phyloP scores from a whole-genome alignment of 2,113 vertebrate genomes.

The Aramus guarauna region DNA sequence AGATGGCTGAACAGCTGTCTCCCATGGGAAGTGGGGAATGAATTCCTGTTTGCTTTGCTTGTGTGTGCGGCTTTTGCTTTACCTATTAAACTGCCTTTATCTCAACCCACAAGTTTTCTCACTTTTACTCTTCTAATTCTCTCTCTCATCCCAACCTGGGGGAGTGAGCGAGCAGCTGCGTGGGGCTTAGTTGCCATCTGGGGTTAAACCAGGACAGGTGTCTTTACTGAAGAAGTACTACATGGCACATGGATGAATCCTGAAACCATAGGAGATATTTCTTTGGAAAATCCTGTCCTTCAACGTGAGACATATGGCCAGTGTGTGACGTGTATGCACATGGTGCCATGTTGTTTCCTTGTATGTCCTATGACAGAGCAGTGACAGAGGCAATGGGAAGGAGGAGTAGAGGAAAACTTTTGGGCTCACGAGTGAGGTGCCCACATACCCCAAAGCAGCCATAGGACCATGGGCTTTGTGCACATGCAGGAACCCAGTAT shows the following conservation, averaged over 20 bases:
- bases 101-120: too few species aligned
- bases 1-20: too few species aligned
- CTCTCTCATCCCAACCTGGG: too few species aligned
- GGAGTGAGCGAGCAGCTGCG: too few species aligned
- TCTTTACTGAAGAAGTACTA: background rate
- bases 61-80: too few species aligned
- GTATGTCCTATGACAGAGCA: background rate
- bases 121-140: too few species aligned
- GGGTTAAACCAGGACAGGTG: background rate
- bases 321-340: background rate
- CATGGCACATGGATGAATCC: accelerated
- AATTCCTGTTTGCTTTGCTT: too few species aligned
- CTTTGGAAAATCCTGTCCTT: background rate
- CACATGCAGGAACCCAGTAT: background rate
- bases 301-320: background rate
- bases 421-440: background rate
- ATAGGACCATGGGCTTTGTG: background rate
- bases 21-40: too few species aligned
- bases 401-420: background rate
- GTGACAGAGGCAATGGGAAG: background rate
- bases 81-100: too few species aligned
- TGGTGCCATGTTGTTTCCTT: background rate
- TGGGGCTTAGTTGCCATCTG: too few species aligned
- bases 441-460: background rate
- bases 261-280: background rate